Evolutionary conservation across 2,797 vertebrate genomes (phyloP), one percentile per base, ranked within the genome.

Genomic region (Rachycentron canadum): DNA sequence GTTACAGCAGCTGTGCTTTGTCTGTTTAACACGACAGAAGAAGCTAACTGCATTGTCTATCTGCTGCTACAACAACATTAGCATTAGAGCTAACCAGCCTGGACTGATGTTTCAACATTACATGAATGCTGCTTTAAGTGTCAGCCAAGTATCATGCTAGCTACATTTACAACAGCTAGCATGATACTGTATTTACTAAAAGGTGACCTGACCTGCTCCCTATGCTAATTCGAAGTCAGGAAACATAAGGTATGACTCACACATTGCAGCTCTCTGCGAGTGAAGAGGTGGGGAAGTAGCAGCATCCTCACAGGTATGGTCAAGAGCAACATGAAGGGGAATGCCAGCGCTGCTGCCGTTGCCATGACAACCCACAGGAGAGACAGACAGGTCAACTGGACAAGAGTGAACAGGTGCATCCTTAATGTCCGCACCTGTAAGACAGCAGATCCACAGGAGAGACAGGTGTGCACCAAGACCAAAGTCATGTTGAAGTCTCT

Each of bases 311-410:
- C 93, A 0, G 97, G 97, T 78, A 98, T 96, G 0, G 97, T 98
- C 89, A 98, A 95, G 89, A 98, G 95, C 88, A 98, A 94, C 92
- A 98, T 91, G 79, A 98, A 97, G 69, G 97, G 97, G 81, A 98
- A 98, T 19, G 97, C 96, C 83, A 98, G 91, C 0, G 97, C 97
- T 8, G 96, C 97, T 0, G 95, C 93, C 0, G 97, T 97, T 34
- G 97, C 96, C 97, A 98, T 98, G 89, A 98, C 96, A 0, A 96
- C 95, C 97, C 98, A 99, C 47, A 99, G 95, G 56, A 96, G 83
- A 0, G 94, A 95, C 91, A 99, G 93, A 79, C 97, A 98, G 2
- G 92, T 93, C 83, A 98, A 89, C 94, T 98, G 96, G 84, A 99
- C 77, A 0, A 89, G 90, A 0, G 98, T 99, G 93, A 96, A 98